Evolutionary conservation across 2,113 vertebrate species (phyloP).

Genomic region (Sisor rabdophorus): DNA sequence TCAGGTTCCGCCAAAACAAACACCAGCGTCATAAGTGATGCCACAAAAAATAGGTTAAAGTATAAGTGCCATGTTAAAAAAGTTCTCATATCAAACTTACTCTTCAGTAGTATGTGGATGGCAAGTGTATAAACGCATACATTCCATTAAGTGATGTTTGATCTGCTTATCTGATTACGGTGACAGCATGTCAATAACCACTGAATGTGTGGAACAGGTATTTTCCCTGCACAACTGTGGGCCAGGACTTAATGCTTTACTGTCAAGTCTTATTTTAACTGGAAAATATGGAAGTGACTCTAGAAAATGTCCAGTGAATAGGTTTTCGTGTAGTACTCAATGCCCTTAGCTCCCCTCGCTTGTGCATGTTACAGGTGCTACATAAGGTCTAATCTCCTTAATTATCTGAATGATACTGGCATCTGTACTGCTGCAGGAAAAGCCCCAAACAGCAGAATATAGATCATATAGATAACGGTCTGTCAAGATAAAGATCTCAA

Average conservation of each 20-base stretch:
- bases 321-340: not conserved
- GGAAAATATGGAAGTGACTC: constrained; percentile 20
- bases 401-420: constrained; percentile 78
- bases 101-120: no score
- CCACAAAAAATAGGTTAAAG: no score
- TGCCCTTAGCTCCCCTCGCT: constrained; percentile 60
- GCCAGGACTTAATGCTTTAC: constrained; percentile 67
- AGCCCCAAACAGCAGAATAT: constrained; percentile 59
- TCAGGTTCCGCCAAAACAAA: no score
- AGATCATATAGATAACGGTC: constrained; percentile 59
- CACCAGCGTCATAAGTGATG: no score
- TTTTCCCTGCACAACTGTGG: constrained; percentile 55
- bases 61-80: no score
- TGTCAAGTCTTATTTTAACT: constrained; percentile 52
- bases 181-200: constrained; percentile 75
- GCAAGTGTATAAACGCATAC: constrained; percentile 1
- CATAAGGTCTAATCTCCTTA: constrained; percentile 67
- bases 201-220: constrained; percentile 80
- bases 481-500: constrained; percentile 84
- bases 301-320: constrained; percentile 49
- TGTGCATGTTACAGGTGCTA: constrained; percentile 73
- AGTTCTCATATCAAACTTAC: no score
- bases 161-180: constrained; percentile 8
- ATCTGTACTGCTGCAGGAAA: constrained; percentile 68
- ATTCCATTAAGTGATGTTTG: not conserved